Evolutionary conservation across 2,888 invertebrate genomes (phyloP), one percentile per base, ranked within the genome.

Genomic region (Octodonta nipae): DNA sequence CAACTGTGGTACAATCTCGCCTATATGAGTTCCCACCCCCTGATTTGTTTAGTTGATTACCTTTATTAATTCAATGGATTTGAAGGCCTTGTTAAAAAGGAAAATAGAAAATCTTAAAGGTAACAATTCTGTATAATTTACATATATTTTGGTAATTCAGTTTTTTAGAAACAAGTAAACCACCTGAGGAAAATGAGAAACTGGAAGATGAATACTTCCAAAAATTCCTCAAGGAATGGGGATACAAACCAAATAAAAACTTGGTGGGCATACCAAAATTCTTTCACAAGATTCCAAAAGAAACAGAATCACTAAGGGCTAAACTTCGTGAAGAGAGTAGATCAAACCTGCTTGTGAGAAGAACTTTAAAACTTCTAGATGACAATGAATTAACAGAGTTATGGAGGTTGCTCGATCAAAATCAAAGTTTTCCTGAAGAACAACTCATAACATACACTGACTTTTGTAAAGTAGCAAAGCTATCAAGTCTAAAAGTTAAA

Each of bases 271-370:
- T 84, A 50, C 84, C 84, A 0, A 74, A 75, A 54, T 84, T 84
- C 57, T 82, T 77, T 52, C 77, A 74, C 50, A 75, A 75, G 65
- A 61, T 86, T 2, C 88, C 88, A 0, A 72, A 74, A 31, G 75
- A 81, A 30, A 78, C 78, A 46, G 86, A 88, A 50, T 67, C 77
- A 4, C 52, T 89, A 3, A 70, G 80, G 2, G 79, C 83, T 52
- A 86, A 87, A 59, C 60, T 91, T 25, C 68, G 88, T 34, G 89
- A 91, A 60, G 91, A 91, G 58, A 83, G 89, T 0, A 69, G 89
- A 50, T 85, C 88, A 2, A 72, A 85, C 38, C 86, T 91, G 55
- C 61, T 93, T 28, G 86, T 91, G 60, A 75, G 84, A 54, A 75
- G 82, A 51, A 87, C 85, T 38, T 73, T 79, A 49, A 81, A 87